phyloP scores from a whole-genome alignment of 2,113 vertebrate genomes.

The Catharus minimus region DNA sequence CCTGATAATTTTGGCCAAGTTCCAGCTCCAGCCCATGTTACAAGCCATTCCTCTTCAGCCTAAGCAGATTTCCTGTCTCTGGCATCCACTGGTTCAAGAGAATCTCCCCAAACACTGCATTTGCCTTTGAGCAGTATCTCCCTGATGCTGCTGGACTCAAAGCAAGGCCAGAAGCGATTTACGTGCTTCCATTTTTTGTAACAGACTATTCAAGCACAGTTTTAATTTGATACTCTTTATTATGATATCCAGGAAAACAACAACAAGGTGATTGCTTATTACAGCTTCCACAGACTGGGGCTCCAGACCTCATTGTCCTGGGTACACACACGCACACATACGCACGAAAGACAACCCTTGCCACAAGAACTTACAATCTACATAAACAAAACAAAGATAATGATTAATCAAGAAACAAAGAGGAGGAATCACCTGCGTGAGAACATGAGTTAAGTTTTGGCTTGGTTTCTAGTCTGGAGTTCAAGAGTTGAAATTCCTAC shows the following conservation, averaged over 20 bases:
- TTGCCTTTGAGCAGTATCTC: background rate
- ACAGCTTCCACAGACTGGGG: slow-evolving; percentile 35
- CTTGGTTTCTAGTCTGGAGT: background rate
- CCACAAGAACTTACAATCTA: slow-evolving; percentile 49
- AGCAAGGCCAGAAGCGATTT: background rate
- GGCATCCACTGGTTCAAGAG: background rate
- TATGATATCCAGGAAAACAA: slow-evolving; percentile 53
- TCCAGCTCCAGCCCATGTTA: background rate
- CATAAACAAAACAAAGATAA: slow-evolving; percentile 32
- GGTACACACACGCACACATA: background rate
- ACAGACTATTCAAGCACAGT: slow-evolving; percentile 45
- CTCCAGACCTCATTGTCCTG: slow-evolving; percentile 17
- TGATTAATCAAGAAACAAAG: slow-evolving; percentile 29
- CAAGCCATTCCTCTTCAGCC: background rate
- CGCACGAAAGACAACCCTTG: slow-evolving; percentile 10
- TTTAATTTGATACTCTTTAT: slow-evolving; percentile 52
- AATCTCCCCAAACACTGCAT: background rate
- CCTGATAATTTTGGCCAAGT: background rate
- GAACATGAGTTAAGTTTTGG: background rate
- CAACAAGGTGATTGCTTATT: slow-evolving; percentile 55
- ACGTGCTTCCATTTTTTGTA: background rate
- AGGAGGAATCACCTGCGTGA: background rate
- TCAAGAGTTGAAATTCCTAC: background rate
- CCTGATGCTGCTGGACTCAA: background rate
- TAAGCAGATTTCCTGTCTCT: background rate